Evolutionary conservation across 2,888 invertebrate species (phyloP), one percentile per base, ranked within the genome.

Genomic region (Charanyca ferruginea): DNA sequence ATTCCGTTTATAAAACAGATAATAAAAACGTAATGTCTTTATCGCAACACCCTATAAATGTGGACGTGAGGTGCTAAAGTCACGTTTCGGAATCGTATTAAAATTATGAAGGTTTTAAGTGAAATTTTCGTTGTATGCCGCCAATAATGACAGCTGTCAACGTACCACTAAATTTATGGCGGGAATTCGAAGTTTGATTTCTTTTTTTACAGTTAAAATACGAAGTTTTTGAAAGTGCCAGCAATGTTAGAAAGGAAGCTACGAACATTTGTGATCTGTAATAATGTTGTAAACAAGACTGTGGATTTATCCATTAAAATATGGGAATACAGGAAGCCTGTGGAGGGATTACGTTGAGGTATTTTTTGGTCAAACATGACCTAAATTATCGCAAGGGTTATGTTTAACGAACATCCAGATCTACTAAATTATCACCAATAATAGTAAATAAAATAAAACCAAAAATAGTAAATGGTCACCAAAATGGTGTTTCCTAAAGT

Each of bases 61-160:
- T 59, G 48, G 71, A 76, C 78, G 83, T 73, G 77, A 90, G 91
- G 94, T 94, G 94, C 92, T 87, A 88, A 79, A 89, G 87, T 93
- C 94, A 94, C 94, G 94, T 94, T 87, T 91, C 65, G 81, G 85
- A 90, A 91, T 93, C 91, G 88, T 91, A 90, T 92, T 91, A 89
- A 94, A 95, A 94, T 94, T 94, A 94, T 93, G 91, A 93, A 89
- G 91, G 63, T 77, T 77, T 83, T 81, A 81, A 83, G 81, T 83
- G 83, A 84, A 86, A 85, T 85, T 85, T 77, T 76, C 76, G 70
- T 73, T 77, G 81, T 75, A 70, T 59, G 67, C 62, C 73, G 73
- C 66, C 73, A 78, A 74, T 81, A 85, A 88, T 87, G 85, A 85
- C 84, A 85, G 84, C 81, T 86, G 86, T 87, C 89, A 87, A 79